Evolutionary conservation across 2,888 invertebrate genomes (phyloP).

Genomic region (Ophion costatus): DNA sequence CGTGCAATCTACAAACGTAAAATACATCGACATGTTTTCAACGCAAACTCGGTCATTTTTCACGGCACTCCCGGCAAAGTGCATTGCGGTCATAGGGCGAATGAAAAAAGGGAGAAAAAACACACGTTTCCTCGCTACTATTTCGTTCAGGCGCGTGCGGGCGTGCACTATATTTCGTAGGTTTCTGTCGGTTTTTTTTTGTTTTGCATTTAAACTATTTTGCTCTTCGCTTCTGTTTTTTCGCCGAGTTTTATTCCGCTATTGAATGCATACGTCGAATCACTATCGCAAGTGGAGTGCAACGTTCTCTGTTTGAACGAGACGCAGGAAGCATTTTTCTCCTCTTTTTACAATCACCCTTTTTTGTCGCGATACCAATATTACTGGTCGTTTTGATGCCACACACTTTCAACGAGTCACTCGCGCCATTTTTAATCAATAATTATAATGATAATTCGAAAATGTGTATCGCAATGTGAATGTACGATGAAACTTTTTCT

Average conservation of each 20-base stretch:
- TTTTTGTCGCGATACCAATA: not conserved
- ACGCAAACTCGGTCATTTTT: not conserved
- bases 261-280: slow-evolving; percentile 9
- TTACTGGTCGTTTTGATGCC: too few species aligned
- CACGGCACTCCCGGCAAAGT: not conserved
- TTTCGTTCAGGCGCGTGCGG: not conserved
- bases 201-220: not conserved
- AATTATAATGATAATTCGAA: not conserved
- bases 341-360: not conserved
- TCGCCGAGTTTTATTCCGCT: not conserved
- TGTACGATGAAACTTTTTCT: not conserved
- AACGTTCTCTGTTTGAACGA: slow-evolving; percentile 1
- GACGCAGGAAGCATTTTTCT: not conserved
- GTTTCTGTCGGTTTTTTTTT: not conserved
- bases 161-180: not conserved
- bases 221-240: not conserved
- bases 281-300: slow-evolving; percentile 32
- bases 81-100: not conserved
- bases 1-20: too few species aligned
- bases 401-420: not conserved
- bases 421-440: not conserved
- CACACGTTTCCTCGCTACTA: slow-evolving; percentile 14
- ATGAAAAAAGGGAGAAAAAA: slow-evolving; percentile 30
- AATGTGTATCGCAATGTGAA: not conserved
- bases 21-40: not conserved